phyloP scores from a whole-genome alignment of 2,113 vertebrate genomes.

The Camelus dromedarius region DNA sequence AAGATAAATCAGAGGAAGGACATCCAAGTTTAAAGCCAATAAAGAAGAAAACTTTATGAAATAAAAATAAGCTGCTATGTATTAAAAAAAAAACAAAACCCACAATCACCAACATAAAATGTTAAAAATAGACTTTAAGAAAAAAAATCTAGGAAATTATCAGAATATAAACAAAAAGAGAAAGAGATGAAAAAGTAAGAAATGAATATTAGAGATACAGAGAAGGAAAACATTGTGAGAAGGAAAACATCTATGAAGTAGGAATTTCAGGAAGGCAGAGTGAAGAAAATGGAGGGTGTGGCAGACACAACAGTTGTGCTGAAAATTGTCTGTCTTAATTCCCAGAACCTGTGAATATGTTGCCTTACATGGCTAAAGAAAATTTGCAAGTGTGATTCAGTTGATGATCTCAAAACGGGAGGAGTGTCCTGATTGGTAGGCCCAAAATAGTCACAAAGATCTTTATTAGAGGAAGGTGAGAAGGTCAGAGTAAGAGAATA shows the following conservation, averaged over 20 bases:
- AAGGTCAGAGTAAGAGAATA: not conserved
- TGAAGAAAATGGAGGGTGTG: not conserved
- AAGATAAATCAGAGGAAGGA: not conserved
- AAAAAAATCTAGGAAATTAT: not conserved
- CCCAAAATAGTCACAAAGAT: not conserved
- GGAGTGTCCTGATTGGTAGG: not conserved
- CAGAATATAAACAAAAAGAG: not conserved
- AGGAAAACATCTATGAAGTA: not conserved
- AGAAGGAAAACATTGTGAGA: not conserved
- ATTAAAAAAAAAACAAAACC: not conserved
- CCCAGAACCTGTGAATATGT: not conserved
- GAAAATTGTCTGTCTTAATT: not conserved
- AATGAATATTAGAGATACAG: not conserved
- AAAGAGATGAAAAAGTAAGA: not conserved
- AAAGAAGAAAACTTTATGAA: slow-evolving; percentile 8
- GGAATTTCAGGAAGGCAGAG: not conserved
- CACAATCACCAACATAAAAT: not conserved
- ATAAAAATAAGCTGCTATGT: not conserved
- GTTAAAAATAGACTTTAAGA: not conserved
- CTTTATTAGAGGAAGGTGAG: not conserved
- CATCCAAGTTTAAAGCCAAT: not conserved
- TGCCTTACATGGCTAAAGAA: not conserved
- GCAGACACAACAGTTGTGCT: not conserved
- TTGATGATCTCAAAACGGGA: not conserved
- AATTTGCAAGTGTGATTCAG: not conserved